Evolutionary conservation across 2,113 vertebrate genomes (phyloP).

Genomic region (Cynocephalus volans): DNA sequence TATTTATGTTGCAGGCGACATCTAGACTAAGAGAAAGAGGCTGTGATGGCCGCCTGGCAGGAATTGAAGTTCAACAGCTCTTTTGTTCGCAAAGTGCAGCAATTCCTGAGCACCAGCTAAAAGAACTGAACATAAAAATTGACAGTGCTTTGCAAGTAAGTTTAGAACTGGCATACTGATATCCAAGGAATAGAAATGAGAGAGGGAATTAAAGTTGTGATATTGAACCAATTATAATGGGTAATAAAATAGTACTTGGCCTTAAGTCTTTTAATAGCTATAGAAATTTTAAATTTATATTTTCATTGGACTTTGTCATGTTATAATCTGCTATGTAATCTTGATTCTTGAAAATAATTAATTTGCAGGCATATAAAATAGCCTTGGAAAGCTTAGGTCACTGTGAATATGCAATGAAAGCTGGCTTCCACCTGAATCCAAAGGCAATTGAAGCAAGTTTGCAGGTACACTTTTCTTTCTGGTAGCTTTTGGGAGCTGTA

Average conservation of each 20-base stretch:
- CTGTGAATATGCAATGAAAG: conserved; percentile 98
- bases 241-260: background rate
- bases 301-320: conserved; percentile 47
- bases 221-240: background rate
- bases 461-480: conserved; percentile 90
- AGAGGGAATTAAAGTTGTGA: background rate
- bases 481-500: background rate
- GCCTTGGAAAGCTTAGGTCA: conserved; percentile 98
- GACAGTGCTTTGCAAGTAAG: conserved; percentile 97
- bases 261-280: background rate
- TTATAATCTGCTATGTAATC: conserved; percentile 52
- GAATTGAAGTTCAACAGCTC: conserved; percentile 98
- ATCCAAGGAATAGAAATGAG: background rate
- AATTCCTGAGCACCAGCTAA: conserved; percentile 98
- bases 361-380: conserved; percentile 94
- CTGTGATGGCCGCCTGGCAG: conserved; percentile 96
- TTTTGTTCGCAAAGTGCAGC: conserved; percentile 97
- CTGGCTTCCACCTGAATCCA: conserved; percentile 97
- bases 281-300: conserved; percentile 40
- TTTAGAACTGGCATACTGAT: background rate
- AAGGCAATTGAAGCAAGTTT: conserved; percentile 97
- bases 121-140: conserved; percentile 97
- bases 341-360: conserved; percentile 59
- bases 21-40: conserved; percentile 95
- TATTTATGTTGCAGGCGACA: conserved; percentile 91